Conservation (phyloP, 1,140 invertebrate genomes). For the Heliconius eleuchia region DNA sequence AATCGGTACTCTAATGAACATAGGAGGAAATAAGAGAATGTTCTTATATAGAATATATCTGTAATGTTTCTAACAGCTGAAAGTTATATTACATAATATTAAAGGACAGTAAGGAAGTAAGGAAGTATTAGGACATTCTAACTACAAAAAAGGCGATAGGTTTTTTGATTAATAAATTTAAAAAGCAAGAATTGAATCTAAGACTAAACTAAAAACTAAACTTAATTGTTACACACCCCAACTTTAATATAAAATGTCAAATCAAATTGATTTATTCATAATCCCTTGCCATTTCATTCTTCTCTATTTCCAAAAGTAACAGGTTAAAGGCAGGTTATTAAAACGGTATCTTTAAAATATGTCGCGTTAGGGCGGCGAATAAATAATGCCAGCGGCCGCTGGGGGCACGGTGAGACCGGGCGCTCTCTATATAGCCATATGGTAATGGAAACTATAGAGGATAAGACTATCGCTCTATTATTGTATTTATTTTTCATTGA, state of each 20-base stretch:
- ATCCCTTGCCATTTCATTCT: conserved; percentile 43
- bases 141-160: too few relatives aligned
- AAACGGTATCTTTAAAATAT: conserved; percentile 74
- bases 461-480: conserved; percentile 30
- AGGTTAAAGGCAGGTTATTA: conserved; percentile 72
- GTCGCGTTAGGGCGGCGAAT: conserved; percentile 66
- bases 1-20: too few relatives aligned
- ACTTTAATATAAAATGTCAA: neutral
- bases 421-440: conserved; percentile 19
- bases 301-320: conserved; percentile 47
- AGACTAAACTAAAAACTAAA: too few relatives aligned
- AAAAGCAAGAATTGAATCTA: too few relatives aligned
- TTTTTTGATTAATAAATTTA: too few relatives aligned
- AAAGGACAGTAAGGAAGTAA: too few relatives aligned
- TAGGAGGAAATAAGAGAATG: too few relatives aligned
- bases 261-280: neutral
- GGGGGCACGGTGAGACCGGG: conserved; percentile 37
- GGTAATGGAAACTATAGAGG: conserved; percentile 39
- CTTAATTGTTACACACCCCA: neutral
- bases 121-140: too few relatives aligned
- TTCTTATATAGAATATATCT: too few relatives aligned
- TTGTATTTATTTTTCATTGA: too few relatives aligned
- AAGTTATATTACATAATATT: too few relatives aligned
- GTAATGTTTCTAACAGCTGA: too few relatives aligned
- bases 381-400: conserved; percentile 60